A percentile compares a stretch with the other conserved stretches of the same genome.
phyloP scores from a whole-genome alignment of 2,113 vertebrate genomes.

The Lagopus muta region DNA sequence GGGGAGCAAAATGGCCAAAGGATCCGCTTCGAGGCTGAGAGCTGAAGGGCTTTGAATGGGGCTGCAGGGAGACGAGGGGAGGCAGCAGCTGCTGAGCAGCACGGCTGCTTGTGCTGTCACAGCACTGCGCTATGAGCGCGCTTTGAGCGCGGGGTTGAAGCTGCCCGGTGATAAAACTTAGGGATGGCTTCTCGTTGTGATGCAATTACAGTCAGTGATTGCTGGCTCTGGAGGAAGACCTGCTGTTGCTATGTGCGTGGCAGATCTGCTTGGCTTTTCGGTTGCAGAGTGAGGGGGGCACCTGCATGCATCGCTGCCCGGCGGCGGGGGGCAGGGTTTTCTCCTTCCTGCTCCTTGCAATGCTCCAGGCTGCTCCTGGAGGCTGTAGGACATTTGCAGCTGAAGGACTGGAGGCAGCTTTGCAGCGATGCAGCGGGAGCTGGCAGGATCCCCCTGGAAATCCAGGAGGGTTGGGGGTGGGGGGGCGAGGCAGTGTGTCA shows the following conservation, averaged over 20 bases:
- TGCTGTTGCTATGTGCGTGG: background rate
- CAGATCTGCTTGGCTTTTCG: background rate
- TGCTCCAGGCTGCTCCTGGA: background rate
- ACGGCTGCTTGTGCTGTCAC: background rate
- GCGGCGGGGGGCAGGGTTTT: background rate
- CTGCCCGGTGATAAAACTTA: background rate
- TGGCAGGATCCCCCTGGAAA: background rate
- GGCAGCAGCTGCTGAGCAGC: background rate
- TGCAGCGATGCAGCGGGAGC: background rate
- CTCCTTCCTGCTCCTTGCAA: background rate
- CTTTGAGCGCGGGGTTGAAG: background rate
- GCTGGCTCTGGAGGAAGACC: background rate
- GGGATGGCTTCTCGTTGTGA: background rate
- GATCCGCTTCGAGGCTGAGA: background rate
- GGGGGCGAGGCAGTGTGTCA: background rate
- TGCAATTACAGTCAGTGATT: constrained; percentile 17
- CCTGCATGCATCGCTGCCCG: background rate
- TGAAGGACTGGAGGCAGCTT: background rate
- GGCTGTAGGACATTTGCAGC: background rate
- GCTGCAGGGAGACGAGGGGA: background rate
- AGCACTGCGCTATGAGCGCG: background rate
- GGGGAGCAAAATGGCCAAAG: background rate
- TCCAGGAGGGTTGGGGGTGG: background rate
- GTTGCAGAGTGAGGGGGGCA: background rate
- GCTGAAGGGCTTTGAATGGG: background rate